Base-by-base conservation (phyloP, 1,140 invertebrate genomes). In the Drosophila mayri region DNA sequence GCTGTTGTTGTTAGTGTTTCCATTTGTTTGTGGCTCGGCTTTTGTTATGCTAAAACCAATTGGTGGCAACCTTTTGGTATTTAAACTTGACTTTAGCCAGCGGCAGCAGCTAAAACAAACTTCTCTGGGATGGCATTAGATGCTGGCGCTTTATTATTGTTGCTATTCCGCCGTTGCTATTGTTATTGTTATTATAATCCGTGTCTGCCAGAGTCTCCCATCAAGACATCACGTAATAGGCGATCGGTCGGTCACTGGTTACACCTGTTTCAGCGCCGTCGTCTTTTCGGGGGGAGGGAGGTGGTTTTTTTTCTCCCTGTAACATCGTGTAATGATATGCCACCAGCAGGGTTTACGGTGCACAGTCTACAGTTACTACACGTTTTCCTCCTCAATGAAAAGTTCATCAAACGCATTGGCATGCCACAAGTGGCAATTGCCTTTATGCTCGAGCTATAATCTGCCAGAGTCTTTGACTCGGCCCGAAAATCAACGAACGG, bases 301-400 rank as follows among this genome's bases (percentile, higher is more conserved):
- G 1, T 22, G 22, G 25, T 25, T 25, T 7, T 46, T 73, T 66
- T 67, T 40, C 25, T 43, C 57, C 35, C 22, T 58, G 63, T 66
- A 52, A 79, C 65, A 75, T 76, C 62, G 54, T 87, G 79, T 88
- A 87, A 87, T 87, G 73, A 87, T 88, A 87, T 90, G 84, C 84
- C 80, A 83, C 64, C 79, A 88, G 59, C 82, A 71, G 61, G 65
- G 74, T 59, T 58, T 71, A 66, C 65, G 55, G 78, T 43, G 1
- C 10, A 11, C 40, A 20, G 49, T 52, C 30, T 52, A 32, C 30
- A 5, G 52, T 55, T 38, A 38, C 52, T 81, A 70, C 67, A 79
- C 67, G 79, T 66, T 81, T 85, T 55, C 79, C 74, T 50, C 50
- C 20, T 60, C n/a, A 68, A 49, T 59, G 63, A 63, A 86, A 82